Evolutionary conservation across 2,113 vertebrate genomes (phyloP).

Genomic region (Micromys minutus): DNA sequence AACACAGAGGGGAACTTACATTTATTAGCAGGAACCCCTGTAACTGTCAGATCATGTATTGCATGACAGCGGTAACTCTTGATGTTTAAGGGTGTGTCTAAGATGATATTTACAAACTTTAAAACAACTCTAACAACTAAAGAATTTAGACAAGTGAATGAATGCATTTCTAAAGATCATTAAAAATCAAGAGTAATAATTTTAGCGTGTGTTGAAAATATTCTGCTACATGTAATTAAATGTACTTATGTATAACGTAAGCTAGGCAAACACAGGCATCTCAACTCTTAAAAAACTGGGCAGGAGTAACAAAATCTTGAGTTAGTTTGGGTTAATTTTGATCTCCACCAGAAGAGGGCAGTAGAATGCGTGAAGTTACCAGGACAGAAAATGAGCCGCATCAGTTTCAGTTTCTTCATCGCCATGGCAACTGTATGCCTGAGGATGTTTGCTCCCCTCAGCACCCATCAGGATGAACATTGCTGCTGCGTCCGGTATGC

Average conservation of each 20-base stretch:
- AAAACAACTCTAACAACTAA: slow-evolving; percentile 24
- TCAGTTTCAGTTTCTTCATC: not conserved
- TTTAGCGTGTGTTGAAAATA: slow-evolving; percentile 37
- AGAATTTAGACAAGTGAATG: slow-evolving; percentile 14
- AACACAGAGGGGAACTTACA: slow-evolving; percentile 6
- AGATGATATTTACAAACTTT: not conserved
- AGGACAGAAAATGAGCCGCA: not conserved
- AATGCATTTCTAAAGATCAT: slow-evolving; percentile 54
- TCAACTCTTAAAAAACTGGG: not conserved
- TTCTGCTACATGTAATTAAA: slow-evolving; percentile 31
- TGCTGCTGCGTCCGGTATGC: not conserved
- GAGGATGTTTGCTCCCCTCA: not conserved
- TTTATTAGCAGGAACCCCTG: not conserved
- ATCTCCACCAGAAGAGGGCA: slow-evolving; percentile 70
- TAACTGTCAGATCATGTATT: not conserved
- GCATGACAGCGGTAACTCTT: not conserved
- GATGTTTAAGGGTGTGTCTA: not conserved
- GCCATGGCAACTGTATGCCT: not conserved
- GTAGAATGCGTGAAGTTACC: slow-evolving; percentile 23
- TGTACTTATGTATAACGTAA: not conserved
- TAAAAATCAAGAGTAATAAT: slow-evolving; percentile 42
- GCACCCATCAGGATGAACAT: not conserved
- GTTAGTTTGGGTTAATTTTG: slow-evolving; percentile 1
- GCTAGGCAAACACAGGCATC: slow-evolving; percentile 43
- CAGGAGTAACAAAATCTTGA: slow-evolving; percentile 7